phyloP scores from a whole-genome alignment of 1,140 invertebrate species.

The Octopus sinensis region DNA sequence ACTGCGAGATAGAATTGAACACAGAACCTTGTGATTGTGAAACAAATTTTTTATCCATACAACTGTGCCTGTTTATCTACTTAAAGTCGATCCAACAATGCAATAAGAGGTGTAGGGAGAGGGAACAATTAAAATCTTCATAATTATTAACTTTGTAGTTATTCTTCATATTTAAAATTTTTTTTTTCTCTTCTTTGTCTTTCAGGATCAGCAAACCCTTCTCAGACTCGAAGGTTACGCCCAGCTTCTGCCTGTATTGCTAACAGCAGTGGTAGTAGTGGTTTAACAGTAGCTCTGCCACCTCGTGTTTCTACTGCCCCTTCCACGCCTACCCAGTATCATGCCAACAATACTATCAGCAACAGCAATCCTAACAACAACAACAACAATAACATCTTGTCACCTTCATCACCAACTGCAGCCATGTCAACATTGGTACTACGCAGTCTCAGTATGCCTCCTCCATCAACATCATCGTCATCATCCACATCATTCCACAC shows the following conservation, averaged over 20 bases:
- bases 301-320: constrained; percentile 28
- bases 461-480: constrained; percentile 13
- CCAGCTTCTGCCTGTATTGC: constrained; percentile 24
- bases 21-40: no score
- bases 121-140: no score
- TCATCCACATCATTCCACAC: neutral
- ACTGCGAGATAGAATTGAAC: no score
- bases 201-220: constrained; percentile 6
- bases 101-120: no score
- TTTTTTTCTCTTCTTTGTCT: constrained; percentile 10
- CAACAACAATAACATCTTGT: constrained; percentile 12
- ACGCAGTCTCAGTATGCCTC: constrained; percentile 37
- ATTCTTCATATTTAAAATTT: neutral
- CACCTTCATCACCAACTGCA: constrained; percentile 22
- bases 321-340: constrained; percentile 17
- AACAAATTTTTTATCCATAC: no score
- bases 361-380: constrained; percentile 20
- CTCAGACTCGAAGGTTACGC: constrained; percentile 29
- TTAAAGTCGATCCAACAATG: no score
- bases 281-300: constrained; percentile 38
- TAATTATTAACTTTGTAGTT: no score
- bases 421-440: constrained; percentile 25
- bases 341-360: neutral
- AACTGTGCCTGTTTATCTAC: no score
- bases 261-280: constrained; percentile 20